Evolutionary conservation across 2,797 vertebrate species (phyloP), one percentile per base, ranked within the genome.

Genomic region (Enteromius anoplus): DNA sequence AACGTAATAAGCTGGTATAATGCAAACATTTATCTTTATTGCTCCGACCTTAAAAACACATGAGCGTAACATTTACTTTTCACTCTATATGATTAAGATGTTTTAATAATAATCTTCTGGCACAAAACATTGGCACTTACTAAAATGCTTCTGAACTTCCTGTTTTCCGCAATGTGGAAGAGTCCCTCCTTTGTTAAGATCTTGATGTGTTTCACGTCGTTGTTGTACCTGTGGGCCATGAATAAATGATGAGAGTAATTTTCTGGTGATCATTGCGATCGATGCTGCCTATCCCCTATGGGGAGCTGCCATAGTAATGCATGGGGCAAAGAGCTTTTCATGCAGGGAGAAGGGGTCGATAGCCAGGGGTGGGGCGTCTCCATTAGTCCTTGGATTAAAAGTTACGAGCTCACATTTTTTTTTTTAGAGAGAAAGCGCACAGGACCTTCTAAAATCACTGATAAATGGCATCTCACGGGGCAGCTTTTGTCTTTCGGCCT

Each of bases 171-270:
- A 89, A 99, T 99, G 95, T 97, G 93, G 93, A 98, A 99, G 93
- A 93, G 95, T 89, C 96, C 95, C 86, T 98, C 97, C 93, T 94
- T 97, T 91, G 97, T 96, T 95, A 99, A 94, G 95, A 99, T 98
- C 96, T 97, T 99, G 94, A 99, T 99, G 95, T 99, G 98, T 91
- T 99, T 99, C 95, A 99, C 97, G 93, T 99, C 98, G 2, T 97
- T 98, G 96, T 97, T 98, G 94, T 97, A 98, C 97, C 98, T 99
- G 96, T 92, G 90, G 96, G 95, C 93, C 94, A 95, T 93, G 94
- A 96, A 96, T 96, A 97, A 95, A 94, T 95, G 95, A 95, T 96
- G 95, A 97, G 96, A 96, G 96, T 96, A 96, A 98, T 96, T 95
- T 95, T 94, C 90, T 94, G 95, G 95, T 97, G 96, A 97, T 96